Percentiles rank a stretch among this genome's conserved stretches.
phyloP scores from a whole-genome alignment of 2,797 vertebrate genomes.

The Thaleichthys pacificus region DNA sequence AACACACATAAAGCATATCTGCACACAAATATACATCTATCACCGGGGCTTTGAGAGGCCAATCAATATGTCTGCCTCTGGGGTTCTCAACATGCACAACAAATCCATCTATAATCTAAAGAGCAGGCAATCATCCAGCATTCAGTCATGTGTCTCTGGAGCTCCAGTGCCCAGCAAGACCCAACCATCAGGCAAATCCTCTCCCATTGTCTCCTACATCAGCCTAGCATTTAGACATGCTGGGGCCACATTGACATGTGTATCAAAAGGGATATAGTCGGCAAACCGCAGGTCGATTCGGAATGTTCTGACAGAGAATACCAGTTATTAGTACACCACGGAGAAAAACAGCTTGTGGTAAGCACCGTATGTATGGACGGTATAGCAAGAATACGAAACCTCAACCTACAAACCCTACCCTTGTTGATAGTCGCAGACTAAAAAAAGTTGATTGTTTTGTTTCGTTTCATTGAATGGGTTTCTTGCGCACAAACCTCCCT shows the following conservation, averaged over 20 bases:
- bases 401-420: too few relatives aligned
- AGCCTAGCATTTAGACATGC: conserved; percentile 33
- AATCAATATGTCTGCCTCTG: conserved; percentile 74
- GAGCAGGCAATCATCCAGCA: conserved; percentile 69
- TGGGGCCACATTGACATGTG: conserved; percentile 48
- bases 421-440: too few relatives aligned
- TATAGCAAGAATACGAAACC: background rate
- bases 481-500: conserved; percentile 69
- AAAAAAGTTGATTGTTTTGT: too few relatives aligned
- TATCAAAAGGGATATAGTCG: conserved; percentile 29
- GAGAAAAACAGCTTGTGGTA: conserved; percentile 6
- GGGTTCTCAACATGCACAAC: conserved; percentile 67
- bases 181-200: conserved; percentile 62
- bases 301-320: conserved; percentile 18
- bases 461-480: background rate
- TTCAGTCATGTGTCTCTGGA: conserved; percentile 68
- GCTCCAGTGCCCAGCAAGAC: conserved; percentile 52
- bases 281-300: conserved; percentile 40
- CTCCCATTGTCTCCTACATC: conserved; percentile 51
- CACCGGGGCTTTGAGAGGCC: conserved; percentile 64
- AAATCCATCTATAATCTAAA: conserved; percentile 79
- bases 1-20: conserved; percentile 76
- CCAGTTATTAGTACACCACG: background rate
- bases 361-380: background rate
- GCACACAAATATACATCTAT: conserved; percentile 80